A percentile compares a stretch with the other conserved stretches of the same genome.
Evolutionary conservation across 2,888 invertebrate genomes (phyloP).

Genomic region (Brenthis daphne): DNA sequence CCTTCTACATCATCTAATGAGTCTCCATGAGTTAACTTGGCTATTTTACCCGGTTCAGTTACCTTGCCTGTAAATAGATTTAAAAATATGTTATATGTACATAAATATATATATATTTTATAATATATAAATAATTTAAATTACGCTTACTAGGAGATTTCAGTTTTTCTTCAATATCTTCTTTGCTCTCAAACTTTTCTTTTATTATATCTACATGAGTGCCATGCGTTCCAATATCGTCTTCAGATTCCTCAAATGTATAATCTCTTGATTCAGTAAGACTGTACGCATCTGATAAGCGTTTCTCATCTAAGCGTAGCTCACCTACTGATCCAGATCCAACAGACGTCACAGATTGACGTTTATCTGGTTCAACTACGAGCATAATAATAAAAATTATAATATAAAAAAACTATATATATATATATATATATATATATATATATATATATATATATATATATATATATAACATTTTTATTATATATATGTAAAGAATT

Average conservation of each 20-base stretch:
- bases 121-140: not conserved
- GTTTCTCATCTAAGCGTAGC: slow-evolving; percentile 73
- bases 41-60: slow-evolving; percentile 56
- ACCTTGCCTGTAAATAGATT: slow-evolving; percentile 51
- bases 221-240: slow-evolving; percentile 74
- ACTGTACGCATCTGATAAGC: slow-evolving; percentile 76
- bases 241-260: slow-evolving; percentile 80
- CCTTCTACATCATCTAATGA: slow-evolving; percentile 80
- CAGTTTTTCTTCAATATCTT: slow-evolving; percentile 55
- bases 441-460: too few relatives aligned
- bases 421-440: too few relatives aligned
- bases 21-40: slow-evolving; percentile 72
- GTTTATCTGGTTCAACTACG: slow-evolving; percentile 58
- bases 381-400: slow-evolving; percentile 28
- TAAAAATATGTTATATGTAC: slow-evolving; percentile 1
- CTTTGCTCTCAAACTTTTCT: slow-evolving; percentile 58
- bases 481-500: too few relatives aligned
- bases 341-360: slow-evolving; percentile 75
- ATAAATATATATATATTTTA: not conserved
- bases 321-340: slow-evolving; percentile 73
- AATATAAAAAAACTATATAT: not conserved
- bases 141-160: slow-evolving; percentile 34
- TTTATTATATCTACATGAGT: slow-evolving; percentile 66
- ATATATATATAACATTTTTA: too few relatives aligned
- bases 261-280: slow-evolving; percentile 78